Conservation (phyloP, 2,888 invertebrate species). For the Sphaerophoria rueppellii region DNA sequence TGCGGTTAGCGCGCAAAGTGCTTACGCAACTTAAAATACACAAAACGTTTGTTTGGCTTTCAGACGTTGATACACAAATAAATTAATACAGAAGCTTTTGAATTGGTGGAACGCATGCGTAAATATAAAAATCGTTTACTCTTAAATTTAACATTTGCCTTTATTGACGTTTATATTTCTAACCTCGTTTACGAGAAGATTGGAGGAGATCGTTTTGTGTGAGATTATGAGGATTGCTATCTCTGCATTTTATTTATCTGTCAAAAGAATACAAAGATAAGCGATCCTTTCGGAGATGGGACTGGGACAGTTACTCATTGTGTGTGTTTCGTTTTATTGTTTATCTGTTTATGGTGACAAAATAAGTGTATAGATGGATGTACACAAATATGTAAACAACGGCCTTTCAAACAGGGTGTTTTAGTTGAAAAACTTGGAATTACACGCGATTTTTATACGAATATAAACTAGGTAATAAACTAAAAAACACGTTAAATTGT, state of each 20-base stretch:
- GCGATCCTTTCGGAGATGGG: conserved; percentile 5
- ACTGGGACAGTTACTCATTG: no score
- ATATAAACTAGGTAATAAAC: no score
- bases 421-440: not conserved
- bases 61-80: conserved; percentile 3
- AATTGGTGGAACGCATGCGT: conserved; percentile 12
- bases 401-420: not conserved
- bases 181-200: conserved; percentile 51
- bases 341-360: conserved; percentile 23
- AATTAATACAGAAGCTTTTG: conserved; percentile 15
- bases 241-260: conserved; percentile 42
- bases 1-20: conserved; percentile 12
- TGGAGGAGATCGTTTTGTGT: not conserved
- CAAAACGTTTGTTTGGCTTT: conserved; percentile 10
- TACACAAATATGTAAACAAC: not conserved
- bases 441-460: no score
- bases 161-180: conserved; percentile 26
- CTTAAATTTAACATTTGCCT: not conserved
- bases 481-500: no score
- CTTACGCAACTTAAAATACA: conserved; percentile 25
- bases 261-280: conserved; percentile 49
- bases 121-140: not conserved
- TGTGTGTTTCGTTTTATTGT: conserved; percentile 1
- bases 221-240: conserved; percentile 31
- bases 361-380: not conserved